phyloP scores from a whole-genome alignment of 2,113 vertebrate species.

The Pangasianodon hypophthalmus region DNA sequence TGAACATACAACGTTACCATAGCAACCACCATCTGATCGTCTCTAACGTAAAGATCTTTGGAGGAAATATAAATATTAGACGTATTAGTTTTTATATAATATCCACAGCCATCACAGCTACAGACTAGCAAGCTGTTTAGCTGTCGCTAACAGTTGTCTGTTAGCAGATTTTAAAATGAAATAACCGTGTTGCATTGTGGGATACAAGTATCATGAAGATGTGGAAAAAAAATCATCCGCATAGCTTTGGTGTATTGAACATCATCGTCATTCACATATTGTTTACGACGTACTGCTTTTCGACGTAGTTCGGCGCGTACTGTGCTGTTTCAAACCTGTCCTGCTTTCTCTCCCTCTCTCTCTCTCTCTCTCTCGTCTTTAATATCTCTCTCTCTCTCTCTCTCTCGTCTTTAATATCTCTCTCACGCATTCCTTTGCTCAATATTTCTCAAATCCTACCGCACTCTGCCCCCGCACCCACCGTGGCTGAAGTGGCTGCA shows the following conservation, averaged over 20 bases:
- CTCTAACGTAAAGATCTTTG: background rate
- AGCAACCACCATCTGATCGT: background rate
- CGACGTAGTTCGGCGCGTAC: background rate
- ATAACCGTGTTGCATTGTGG: background rate
- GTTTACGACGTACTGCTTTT: background rate
- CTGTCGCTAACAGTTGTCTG: background rate
- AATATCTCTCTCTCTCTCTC: background rate
- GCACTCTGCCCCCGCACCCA: background rate
- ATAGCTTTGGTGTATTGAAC: background rate
- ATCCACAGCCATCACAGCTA: background rate
- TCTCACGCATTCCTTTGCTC: constrained; percentile 29
- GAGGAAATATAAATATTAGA: background rate
- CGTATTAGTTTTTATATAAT: background rate
- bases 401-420: constrained; percentile 17
- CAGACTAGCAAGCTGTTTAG: background rate
- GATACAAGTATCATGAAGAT: background rate
- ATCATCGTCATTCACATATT: background rate
- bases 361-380: background rate
- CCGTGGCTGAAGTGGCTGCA: constrained; percentile 47
- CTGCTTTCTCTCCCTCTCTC: background rate
- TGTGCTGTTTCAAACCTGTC: background rate
- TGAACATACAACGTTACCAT: background rate
- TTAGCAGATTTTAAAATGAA: background rate
- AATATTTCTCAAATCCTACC: background rate
- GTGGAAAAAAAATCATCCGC: background rate